Conservation (phyloP, 2,888 invertebrate genomes). For the Erannis defoliaria region DNA sequence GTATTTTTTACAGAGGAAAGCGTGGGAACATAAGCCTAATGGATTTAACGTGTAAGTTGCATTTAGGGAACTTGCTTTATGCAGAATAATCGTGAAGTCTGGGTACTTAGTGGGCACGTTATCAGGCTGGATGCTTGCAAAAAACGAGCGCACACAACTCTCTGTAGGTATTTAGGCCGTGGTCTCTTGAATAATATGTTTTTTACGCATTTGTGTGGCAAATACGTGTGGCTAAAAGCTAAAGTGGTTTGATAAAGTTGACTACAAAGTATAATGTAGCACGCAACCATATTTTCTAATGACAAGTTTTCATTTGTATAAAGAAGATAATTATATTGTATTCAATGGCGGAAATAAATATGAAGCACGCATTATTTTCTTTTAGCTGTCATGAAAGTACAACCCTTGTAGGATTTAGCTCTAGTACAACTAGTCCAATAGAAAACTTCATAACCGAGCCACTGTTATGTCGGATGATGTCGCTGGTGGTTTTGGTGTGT, state of each 20-base stretch:
- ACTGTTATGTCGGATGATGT: too few relatives aligned
- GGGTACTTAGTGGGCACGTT: conserved; percentile 48
- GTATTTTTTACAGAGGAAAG: conserved; percentile 51
- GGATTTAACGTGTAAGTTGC: conserved; percentile 75
- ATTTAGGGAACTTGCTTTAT: conserved; percentile 64
- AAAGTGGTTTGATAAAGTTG: background rate
- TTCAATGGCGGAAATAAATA: too few relatives aligned
- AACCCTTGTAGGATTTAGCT: too few relatives aligned
- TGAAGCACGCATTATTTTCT: too few relatives aligned
- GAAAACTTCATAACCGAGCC: too few relatives aligned
- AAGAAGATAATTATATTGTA: too few relatives aligned
- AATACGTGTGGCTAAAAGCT: background rate
- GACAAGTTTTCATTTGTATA: too few relatives aligned
- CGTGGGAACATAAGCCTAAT: conserved; percentile 65
- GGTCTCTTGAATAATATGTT: conserved; percentile 16
- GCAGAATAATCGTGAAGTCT: conserved; percentile 56
- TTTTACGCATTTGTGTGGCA: conserved; percentile 1
- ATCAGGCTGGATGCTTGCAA: conserved; percentile 44
- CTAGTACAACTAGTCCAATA: too few relatives aligned
- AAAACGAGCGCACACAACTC: conserved; percentile 35
- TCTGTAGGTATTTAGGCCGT: conserved; percentile 23
- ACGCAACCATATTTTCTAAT: too few relatives aligned
- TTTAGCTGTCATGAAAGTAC: too few relatives aligned
- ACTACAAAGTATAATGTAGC: background rate
- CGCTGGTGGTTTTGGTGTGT: too few relatives aligned